Percentiles rank a stretch among this genome's conserved stretches.
Conservation (phyloP, 2,888 invertebrate species). For the Aleiodes leptofemur region DNA sequence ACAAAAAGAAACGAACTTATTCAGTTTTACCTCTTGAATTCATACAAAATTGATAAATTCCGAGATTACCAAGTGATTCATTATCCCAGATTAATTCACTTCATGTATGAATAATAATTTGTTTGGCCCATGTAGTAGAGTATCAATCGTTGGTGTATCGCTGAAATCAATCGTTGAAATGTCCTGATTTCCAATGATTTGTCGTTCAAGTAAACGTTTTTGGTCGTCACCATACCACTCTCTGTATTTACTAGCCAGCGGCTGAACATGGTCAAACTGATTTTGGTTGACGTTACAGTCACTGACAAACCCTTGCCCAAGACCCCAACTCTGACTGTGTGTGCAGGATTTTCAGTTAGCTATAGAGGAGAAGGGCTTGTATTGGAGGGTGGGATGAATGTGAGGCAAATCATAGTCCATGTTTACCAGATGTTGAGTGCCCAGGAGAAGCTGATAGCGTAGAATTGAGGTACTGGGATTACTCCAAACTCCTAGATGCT, state of each 20-base stretch:
- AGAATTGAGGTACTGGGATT: conserved; percentile 11
- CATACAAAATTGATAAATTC: too few species aligned
- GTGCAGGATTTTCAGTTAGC: too few species aligned
- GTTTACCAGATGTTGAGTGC: conserved; percentile 30
- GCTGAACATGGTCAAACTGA: conserved; percentile 14
- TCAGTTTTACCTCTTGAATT: too few species aligned
- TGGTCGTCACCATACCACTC: background rate
- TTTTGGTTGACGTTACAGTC: conserved; percentile 29
- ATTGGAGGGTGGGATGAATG: background rate
- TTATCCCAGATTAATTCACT: too few species aligned
- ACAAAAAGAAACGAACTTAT: too few species aligned
- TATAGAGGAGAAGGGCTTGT: background rate
- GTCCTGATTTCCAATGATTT: conserved; percentile 13
- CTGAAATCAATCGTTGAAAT: conserved; percentile 18
- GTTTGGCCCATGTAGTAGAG: background rate
- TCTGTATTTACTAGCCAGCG: conserved; percentile 27
- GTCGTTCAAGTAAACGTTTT: conserved; percentile 31
- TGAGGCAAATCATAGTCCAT: conserved; percentile 28
- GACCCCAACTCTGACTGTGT: background rate
- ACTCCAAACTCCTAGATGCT: conserved; percentile 27
- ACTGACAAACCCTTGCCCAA: conserved; percentile 23
- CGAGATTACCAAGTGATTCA: too few species aligned
- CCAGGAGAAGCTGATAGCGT: conserved; percentile 21
- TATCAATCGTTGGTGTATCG: background rate
- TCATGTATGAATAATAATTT: conserved; percentile 22